These are phyloP conservation scores for Eupithecia abbreviata DNA, from an alignment of 2,888 invertebrate species.

Conservation along the genomic window DNA sequence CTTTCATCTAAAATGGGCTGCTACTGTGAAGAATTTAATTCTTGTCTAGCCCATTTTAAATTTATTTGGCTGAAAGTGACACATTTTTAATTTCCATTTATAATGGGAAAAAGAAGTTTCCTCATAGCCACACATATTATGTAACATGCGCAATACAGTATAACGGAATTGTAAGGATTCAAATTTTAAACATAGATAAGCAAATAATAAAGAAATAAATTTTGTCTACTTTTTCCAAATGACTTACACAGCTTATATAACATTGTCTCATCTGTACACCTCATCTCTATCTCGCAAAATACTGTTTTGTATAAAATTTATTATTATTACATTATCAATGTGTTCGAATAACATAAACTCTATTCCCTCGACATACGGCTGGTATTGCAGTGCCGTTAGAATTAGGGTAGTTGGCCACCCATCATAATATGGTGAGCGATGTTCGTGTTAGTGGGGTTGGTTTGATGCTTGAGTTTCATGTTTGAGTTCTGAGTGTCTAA, in stretches of 20 bases:
- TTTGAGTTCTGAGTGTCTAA: not conserved
- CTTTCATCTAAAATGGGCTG: too few species aligned
- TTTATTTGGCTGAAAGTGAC: too few species aligned
- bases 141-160: too few species aligned
- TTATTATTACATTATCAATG: slow-evolving; percentile 53
- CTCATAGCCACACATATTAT: too few species aligned
- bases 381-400: slow-evolving; percentile 32
- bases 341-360: slow-evolving; percentile 31
- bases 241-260: not conserved
- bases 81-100: too few species aligned
- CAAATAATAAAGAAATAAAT: too few species aligned
- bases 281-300: slow-evolving; percentile 50
- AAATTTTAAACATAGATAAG: too few species aligned
- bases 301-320: slow-evolving; percentile 59
- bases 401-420: slow-evolving; percentile 46
- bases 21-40: too few species aligned
- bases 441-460: slow-evolving; percentile 53
- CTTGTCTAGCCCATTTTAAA: too few species aligned
- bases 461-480: slow-evolving; percentile 41
- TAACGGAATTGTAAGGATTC: too few species aligned
- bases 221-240: not conserved
- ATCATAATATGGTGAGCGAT: slow-evolving; percentile 52
- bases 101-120: too few species aligned
- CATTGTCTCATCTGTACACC: slow-evolving; percentile 28
- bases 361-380: slow-evolving; percentile 22